phyloP scores from a whole-genome alignment of 2,888 invertebrate genomes.

The Drosophila melanosoma region DNA sequence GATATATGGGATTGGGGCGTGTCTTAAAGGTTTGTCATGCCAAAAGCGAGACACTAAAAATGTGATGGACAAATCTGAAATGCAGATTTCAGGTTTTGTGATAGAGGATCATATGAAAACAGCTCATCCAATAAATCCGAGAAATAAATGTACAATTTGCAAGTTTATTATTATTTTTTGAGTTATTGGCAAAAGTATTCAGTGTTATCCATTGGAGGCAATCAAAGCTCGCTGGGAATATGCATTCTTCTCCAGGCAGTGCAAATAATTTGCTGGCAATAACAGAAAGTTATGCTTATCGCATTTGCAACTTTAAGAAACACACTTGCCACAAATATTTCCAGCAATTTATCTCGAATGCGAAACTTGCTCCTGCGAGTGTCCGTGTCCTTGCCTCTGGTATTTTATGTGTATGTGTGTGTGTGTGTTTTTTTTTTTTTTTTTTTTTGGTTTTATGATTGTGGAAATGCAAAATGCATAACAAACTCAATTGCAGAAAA shows the following conservation, averaged over 20 bases:
- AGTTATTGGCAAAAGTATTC: constrained; percentile 7
- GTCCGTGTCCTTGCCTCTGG: constrained; percentile 57
- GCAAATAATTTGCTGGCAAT: constrained; percentile 64
- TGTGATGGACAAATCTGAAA: not conserved
- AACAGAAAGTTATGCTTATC: constrained; percentile 70
- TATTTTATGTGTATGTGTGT: not conserved
- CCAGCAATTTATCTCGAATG: constrained; percentile 56
- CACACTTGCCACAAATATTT: constrained; percentile 60
- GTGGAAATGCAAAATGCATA: constrained; percentile 74
- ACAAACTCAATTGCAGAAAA: constrained; percentile 74
- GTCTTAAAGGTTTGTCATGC: constrained; percentile 17
- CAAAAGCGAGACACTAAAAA: not conserved
- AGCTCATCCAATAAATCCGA: not conserved
- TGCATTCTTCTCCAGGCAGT: constrained; percentile 25
- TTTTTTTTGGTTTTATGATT: constrained; percentile 58
- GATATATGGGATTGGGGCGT: constrained; percentile 20
- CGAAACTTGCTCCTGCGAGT: constrained; percentile 60
- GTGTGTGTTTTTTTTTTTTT: constrained; percentile 4
- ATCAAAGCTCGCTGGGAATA: constrained; percentile 28
- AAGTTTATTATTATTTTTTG: not conserved
- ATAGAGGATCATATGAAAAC: not conserved
- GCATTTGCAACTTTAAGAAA: constrained; percentile 56
- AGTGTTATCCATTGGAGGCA: constrained; percentile 22
- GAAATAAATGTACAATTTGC: not conserved
- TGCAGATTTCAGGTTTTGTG: not conserved